Percentiles rank a stretch among this genome's conserved stretches.
phyloP scores from a whole-genome alignment of 2,113 vertebrate genomes.

The Hassar affinis region DNA sequence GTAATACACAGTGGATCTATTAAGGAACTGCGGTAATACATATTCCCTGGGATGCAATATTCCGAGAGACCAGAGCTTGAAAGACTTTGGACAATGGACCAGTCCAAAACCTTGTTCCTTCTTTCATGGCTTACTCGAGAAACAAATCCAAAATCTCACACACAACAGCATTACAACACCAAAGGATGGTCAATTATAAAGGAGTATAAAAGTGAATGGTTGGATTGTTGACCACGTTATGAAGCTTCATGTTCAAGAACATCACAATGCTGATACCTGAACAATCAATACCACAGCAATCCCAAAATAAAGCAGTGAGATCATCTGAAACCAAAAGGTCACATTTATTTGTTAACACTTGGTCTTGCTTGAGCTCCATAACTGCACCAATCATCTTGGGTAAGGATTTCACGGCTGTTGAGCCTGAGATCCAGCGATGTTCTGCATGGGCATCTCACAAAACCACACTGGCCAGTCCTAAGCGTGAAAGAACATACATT shows the following conservation, averaged over 20 bases:
- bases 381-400: not conserved
- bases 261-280: not conserved
- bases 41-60: slow-evolving; percentile 19
- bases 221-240: not conserved
- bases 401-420: not conserved
- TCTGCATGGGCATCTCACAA: not conserved
- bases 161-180: not conserved
- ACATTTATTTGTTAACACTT: not conserved
- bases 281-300: not conserved
- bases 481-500: too few species aligned
- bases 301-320: not conserved
- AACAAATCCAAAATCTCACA: not conserved
- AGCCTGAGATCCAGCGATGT: not conserved
- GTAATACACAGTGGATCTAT: slow-evolving; percentile 31
- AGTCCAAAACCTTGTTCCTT: slow-evolving; percentile 7
- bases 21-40: slow-evolving; percentile 20
- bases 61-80: slow-evolving; percentile 14
- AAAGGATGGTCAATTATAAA: not conserved
- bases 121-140: not conserved
- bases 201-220: too few species aligned
- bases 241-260: not conserved
- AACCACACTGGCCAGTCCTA: too few species aligned
- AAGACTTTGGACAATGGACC: slow-evolving; percentile 10
- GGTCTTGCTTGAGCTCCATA: too few species aligned
- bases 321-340: not conserved